phyloP scores from a whole-genome alignment of 2,888 invertebrate genomes.

The Chloroclystis v-ata region DNA sequence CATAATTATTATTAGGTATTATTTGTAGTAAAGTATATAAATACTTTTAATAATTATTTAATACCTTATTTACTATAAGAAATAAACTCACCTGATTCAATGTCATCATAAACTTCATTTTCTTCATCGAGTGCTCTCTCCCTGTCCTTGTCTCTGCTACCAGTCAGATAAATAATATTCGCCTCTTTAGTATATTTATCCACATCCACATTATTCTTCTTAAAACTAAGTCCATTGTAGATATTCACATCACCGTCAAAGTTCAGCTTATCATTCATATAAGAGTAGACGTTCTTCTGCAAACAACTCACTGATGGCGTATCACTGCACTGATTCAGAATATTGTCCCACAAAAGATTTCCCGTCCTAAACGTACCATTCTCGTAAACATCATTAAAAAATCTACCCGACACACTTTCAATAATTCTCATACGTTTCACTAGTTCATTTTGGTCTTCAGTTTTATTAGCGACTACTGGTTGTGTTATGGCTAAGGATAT shows the following conservation, averaged over 20 bases:
- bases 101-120: constrained; percentile 58
- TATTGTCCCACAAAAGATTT: constrained; percentile 84
- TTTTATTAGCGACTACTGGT: constrained; percentile 37
- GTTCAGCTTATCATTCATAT: constrained; percentile 82
- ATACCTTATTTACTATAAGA: too few species aligned
- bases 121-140: constrained; percentile 54
- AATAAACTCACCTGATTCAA: constrained; percentile 55
- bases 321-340: constrained; percentile 83
- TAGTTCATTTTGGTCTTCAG: constrained; percentile 45
- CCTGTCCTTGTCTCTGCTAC: constrained; percentile 45
- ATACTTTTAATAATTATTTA: too few species aligned
- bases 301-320: constrained; percentile 85
- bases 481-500: constrained; percentile 46
- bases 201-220: constrained; percentile 80
- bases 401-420: constrained; percentile 56
- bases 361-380: constrained; percentile 76
- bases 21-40: too few species aligned
- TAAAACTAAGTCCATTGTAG: constrained; percentile 81
- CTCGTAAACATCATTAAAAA: constrained; percentile 60
- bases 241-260: constrained; percentile 81
- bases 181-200: constrained; percentile 75
- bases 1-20: too few species aligned
- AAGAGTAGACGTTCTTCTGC: constrained; percentile 86
- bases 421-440: constrained; percentile 53
- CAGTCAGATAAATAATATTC: constrained; percentile 68